Base-by-base conservation (phyloP, 2,113 vertebrate species). In the Callocephalon fimbriatum region DNA sequence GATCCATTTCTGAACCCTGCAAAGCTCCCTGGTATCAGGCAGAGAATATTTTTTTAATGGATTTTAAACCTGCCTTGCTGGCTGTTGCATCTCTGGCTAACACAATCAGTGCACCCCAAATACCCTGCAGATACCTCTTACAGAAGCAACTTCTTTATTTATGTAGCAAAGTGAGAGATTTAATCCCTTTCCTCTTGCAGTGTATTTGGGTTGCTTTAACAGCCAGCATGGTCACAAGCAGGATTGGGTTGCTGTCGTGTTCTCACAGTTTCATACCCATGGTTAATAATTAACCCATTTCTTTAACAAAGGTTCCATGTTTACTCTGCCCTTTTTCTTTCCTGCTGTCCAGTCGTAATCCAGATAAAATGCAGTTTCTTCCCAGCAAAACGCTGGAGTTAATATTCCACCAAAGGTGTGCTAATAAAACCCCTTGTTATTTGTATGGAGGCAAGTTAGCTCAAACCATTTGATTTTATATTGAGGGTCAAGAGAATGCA, bases 291-390 rank as follows among this genome's bases (percentile, higher is more conserved):
- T 94, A 94, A 93, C 76, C n/a, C 0, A 1, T 58, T 48, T 67
- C 77, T 87, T 67, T 54, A 79, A 27, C 47, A 45, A 12, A 14
- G 8, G 31, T 83, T 59, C 59, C 7, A 1, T 80, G 10, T 97
- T 94, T 94, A 40, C 87, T 87, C 76, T 86, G 88, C 72, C 32
- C 23, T 45, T 83, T 79, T 35, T 54, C 35, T 90, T 73, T 42
- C 25, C 48, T 14, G 0, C 66, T 37, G 26, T 75, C 51, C 56
- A 59, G 0, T 82, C 1, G 1, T 70, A 91, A 42, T 77, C 91
- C 71, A 80, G 86, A 66, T 81, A 29, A 92, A 87, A 88, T n/a
- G 27, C 65, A 40, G 16, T 84, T 67, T 97, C 26, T 95, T 97
- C 86, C 80, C 63, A 91, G 62, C 16, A 63, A 91, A 89, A 76